phyloP scores from a whole-genome alignment of 2,113 vertebrate species.

The Tor tambroides region DNA sequence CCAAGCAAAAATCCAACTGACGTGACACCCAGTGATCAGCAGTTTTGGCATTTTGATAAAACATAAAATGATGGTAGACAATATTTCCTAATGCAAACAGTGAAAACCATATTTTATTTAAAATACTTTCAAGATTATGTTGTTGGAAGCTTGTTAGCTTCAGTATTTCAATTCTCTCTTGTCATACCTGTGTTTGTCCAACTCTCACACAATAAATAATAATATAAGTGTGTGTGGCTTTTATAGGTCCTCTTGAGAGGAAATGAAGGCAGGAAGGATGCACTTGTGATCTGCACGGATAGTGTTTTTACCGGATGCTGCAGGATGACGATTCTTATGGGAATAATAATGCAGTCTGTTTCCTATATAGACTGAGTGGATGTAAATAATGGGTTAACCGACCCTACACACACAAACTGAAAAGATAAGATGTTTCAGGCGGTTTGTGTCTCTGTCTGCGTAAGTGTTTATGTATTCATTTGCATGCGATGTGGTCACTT shows the following conservation, averaged over 20 bases:
- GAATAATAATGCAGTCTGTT: slow-evolving; percentile 35
- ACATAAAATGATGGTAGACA: background rate
- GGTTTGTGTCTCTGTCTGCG: background rate
- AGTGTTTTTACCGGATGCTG: slow-evolving; percentile 12
- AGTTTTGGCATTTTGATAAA: background rate
- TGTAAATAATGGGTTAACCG: background rate
- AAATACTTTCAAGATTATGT: background rate
- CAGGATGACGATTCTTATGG: slow-evolving; percentile 12
- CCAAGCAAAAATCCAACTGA: background rate
- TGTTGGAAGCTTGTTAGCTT: background rate
- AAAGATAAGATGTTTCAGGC: background rate
- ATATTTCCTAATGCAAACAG: background rate
- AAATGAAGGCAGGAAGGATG: slow-evolving; percentile 17
- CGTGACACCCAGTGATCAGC: background rate
- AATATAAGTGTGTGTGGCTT: background rate
- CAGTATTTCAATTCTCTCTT: background rate
- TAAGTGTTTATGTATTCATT: background rate
- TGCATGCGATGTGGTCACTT: background rate
- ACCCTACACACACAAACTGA: background rate
- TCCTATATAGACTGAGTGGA: background rate
- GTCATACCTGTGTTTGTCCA: slow-evolving; percentile 1
- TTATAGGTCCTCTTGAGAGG: slow-evolving; percentile 23
- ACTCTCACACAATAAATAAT: background rate
- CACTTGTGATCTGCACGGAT: slow-evolving; percentile 13
- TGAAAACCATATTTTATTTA: background rate